These are phyloP conservation scores for Kryptopterus vitreolus DNA, from an alignment of 2,797 vertebrate genomes.

Conservation along the genomic window DNA sequence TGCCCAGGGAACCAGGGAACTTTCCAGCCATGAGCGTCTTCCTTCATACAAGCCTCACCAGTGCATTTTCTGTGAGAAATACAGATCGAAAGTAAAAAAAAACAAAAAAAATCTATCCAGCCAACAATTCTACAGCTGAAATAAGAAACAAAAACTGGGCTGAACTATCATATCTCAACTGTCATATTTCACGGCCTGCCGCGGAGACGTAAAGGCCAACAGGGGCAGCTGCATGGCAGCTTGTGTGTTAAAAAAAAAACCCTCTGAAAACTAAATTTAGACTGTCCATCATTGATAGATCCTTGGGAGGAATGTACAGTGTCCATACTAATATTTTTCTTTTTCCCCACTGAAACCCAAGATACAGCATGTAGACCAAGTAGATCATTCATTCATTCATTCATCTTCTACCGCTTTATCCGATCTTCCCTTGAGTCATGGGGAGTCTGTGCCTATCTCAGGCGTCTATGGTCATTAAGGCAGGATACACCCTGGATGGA, in stretches of 20 bases:
- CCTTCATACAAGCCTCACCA: neutral
- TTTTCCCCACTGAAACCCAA: neutral
- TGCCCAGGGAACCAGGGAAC: neutral
- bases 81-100: too few species aligned
- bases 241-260: slow-evolving; percentile 16
- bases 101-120: neutral
- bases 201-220: slow-evolving; percentile 4
- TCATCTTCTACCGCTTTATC: too few species aligned
- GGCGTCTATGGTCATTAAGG: too few species aligned
- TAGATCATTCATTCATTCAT: too few species aligned
- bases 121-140: neutral
- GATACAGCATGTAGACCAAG: too few species aligned
- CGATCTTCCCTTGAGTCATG: too few species aligned
- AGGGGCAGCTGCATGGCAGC: slow-evolving; percentile 14
- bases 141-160: neutral
- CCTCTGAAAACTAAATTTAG: slow-evolving; percentile 1
- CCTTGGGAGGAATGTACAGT: neutral
- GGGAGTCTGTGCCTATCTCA: too few species aligned
- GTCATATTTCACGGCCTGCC: slow-evolving; percentile 3
- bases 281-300: slow-evolving; percentile 2
- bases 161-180: neutral
- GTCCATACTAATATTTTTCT: neutral
- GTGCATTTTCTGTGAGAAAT: neutral
- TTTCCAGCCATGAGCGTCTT: neutral
- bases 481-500: too few species aligned